Evolutionary conservation across 2,888 invertebrate species (phyloP), one percentile per base, ranked within the genome.

Genomic region (Lissonota sp.): DNA sequence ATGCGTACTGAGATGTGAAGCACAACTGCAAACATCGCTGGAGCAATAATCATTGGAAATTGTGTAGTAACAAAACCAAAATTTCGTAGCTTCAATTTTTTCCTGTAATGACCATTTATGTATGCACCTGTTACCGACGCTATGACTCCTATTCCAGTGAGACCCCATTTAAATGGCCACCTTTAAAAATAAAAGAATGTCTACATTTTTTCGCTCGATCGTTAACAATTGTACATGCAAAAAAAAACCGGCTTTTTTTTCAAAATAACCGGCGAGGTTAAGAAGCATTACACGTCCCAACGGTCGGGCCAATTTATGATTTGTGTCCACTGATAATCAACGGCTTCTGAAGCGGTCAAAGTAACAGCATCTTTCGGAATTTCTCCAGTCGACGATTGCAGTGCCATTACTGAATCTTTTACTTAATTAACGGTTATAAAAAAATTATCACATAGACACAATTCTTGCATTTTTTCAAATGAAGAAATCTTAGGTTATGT

Each of bases 61-160:
- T 95, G 94, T 0, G 95, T 94, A 0, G 95, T 92, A 0, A 95
- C 67, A 74, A 93, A 93, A 0, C 96, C 97, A 90, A 93, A 94
- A 0, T 90, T 86, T 0, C 93, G 93, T 0, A 97, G 92, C 81
- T 94, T 94, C 4, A 97, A 88, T 88, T 94, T 95, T 0, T 84
- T 92, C 75, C 97, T 93, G 87, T 94, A 96, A 85, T 95, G 93
- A 40, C 90, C 93, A 87, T 96, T 96, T n/a, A 96, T 93, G 51
- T 94, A 91, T 0, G 94, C 88, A 0, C 95, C 95, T 1, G 94
- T 93, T 0, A 94, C 0, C 0, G 94, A 94, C 82, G 94, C 94
- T 7, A 94, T 70, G 0, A 90, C 91, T 7, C 94, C 94, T 0
- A 96, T 89, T 0, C 94, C 83, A 1, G 91, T 90, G 0, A 94